Conservation (phyloP, 2,113 vertebrate species). For the Centropristis striata region DNA sequence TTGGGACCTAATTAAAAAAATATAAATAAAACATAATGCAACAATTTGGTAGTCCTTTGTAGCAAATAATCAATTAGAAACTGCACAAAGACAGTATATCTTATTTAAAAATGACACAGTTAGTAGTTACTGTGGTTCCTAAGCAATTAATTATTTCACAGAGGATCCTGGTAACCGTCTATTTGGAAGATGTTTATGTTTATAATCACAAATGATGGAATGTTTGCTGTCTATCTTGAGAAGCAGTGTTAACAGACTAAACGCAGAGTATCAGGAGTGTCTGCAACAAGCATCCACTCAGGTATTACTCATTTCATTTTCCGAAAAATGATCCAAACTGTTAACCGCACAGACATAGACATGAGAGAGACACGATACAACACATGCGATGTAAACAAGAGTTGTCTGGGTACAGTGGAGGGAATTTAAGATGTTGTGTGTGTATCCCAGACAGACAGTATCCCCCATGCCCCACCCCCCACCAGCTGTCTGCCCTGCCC, state of each 20-base stretch:
- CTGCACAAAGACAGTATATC: too few relatives aligned
- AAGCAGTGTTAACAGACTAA: neutral
- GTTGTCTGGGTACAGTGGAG: conserved; percentile 45
- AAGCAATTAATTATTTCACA: neutral
- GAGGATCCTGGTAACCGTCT: neutral
- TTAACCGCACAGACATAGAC: neutral
- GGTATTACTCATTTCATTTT: conserved; percentile 12
- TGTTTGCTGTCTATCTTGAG: neutral
- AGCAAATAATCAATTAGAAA: too few relatives aligned
- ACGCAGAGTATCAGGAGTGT: neutral
- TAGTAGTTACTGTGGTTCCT: neutral
- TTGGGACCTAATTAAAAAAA: too few relatives aligned
- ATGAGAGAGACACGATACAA: conserved; percentile 19
- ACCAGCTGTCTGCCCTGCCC: conserved; percentile 75
- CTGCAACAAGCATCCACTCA: neutral
- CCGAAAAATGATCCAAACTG: neutral
- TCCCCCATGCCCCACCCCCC: neutral
- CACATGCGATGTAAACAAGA: conserved; percentile 35
- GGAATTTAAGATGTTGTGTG: conserved; percentile 46
- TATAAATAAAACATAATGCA: too few relatives aligned
- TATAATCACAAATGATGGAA: neutral
- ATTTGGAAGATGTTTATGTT: too few relatives aligned
- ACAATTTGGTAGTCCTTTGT: too few relatives aligned
- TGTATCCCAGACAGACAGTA: conserved; percentile 52
- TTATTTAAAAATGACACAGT: too few relatives aligned